phyloP scores from a whole-genome alignment of 2,888 invertebrate genomes.

The Callinectes sapidus region DNA sequence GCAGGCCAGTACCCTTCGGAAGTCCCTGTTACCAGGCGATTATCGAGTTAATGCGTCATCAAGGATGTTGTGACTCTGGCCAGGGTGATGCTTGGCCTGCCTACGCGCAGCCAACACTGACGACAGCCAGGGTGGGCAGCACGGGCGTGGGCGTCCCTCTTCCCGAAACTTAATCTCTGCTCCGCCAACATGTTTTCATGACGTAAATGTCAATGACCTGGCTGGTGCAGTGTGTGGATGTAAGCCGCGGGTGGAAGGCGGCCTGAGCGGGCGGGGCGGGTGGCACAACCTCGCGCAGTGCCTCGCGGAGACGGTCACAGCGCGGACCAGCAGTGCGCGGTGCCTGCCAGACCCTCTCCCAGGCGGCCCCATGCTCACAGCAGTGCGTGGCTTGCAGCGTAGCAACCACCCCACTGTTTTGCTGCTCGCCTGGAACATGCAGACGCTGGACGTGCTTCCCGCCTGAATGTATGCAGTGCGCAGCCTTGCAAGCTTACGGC shows the following conservation, averaged over 20 bases:
- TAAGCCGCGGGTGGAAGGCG: constrained; percentile 36
- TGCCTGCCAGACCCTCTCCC: constrained; percentile 38
- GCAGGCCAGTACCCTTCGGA: not conserved
- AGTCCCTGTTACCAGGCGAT: constrained; percentile 45
- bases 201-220: constrained; percentile 55
- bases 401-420: constrained; percentile 6
- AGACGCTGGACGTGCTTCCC: not conserved
- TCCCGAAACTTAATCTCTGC: not conserved
- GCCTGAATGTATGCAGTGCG: not conserved
- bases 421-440: not conserved
- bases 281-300: constrained; percentile 50
- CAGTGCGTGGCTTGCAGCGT: constrained; percentile 38
- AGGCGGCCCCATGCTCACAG: not conserved
- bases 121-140: constrained; percentile 9
- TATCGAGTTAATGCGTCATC: constrained; percentile 47
- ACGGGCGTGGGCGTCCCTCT: not conserved
- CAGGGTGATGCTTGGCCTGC: not conserved
- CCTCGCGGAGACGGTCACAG: constrained; percentile 46
- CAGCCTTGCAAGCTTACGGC: constrained; percentile 13
- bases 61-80: not conserved
- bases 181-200: constrained; percentile 11
- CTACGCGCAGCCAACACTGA: not conserved
- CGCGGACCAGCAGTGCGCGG: constrained; percentile 41
- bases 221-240: constrained; percentile 27
- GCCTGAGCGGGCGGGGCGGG: constrained; percentile 43